Evolutionary conservation across 2,888 invertebrate genomes (phyloP).

Genomic region (Xestoiulus laeticollis): DNA sequence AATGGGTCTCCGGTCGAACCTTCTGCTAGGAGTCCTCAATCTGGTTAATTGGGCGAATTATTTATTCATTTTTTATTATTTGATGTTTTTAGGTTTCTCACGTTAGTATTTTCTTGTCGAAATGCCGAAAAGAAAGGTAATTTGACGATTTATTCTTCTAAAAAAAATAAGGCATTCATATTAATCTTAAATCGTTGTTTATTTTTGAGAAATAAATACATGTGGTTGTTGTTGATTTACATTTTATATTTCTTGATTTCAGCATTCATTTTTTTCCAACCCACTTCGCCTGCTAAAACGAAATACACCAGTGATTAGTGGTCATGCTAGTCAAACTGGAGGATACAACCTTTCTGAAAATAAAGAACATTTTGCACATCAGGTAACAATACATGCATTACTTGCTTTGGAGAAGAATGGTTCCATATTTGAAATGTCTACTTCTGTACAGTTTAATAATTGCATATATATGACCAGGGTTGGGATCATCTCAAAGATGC

Average conservation of each 20-base stretch:
- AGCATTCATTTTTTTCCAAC: not conserved
- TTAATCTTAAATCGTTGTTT: not conserved
- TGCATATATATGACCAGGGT: not conserved
- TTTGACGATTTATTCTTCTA: not conserved
- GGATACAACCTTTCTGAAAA: not conserved
- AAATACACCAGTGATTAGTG: not conserved
- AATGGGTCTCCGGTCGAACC: too few relatives aligned
- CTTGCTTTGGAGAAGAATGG: not conserved
- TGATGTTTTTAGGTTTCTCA: not conserved
- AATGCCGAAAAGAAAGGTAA: constrained; percentile 12
- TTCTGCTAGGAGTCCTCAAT: too few relatives aligned
- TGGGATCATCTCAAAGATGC: not conserved
- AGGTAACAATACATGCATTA: not conserved
- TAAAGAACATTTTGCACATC: not conserved
- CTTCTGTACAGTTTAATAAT: too few relatives aligned
- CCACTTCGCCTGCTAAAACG: not conserved
- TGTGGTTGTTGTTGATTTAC: not conserved
- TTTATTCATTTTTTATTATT: not conserved
- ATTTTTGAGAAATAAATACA: not conserved
- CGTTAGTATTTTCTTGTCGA: not conserved
- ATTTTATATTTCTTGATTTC: not conserved
- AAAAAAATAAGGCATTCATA: not conserved
- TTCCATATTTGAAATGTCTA: too few relatives aligned
- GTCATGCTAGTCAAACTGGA: not conserved
- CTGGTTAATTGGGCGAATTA: not conserved